Percentiles rank a stretch among this genome's conserved stretches.
Conservation (phyloP, 2,797 vertebrate genomes). For the Okamejei kenojei region DNA sequence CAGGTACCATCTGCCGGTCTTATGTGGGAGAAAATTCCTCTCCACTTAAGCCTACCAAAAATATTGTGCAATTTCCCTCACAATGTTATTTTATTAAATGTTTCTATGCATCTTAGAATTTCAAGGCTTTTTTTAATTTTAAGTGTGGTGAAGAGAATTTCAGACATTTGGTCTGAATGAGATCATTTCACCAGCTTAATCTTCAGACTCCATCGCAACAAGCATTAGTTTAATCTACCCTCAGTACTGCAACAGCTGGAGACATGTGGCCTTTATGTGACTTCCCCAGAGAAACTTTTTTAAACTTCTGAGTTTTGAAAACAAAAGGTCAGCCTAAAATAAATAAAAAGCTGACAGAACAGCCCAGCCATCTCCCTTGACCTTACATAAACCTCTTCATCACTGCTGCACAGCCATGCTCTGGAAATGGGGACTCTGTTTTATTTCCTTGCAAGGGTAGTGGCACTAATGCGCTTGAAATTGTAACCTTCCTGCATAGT, state of each 20-base stretch:
- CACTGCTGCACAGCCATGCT: neutral
- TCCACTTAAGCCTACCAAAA: too few species aligned
- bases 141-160: neutral
- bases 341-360: slow-evolving; percentile 12
- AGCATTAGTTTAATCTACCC: neutral
- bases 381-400: neutral
- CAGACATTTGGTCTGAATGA: neutral
- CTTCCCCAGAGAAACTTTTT: slow-evolving; percentile 20
- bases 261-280: neutral
- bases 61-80: too few species aligned
- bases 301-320: neutral
- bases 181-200: slow-evolving; percentile 18
- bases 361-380: slow-evolving; percentile 5
- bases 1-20: too few species aligned
- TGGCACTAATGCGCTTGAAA: slow-evolving; percentile 19
- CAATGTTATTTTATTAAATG: too few species aligned
- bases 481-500: neutral
- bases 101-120: too few species aligned
- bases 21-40: too few species aligned
- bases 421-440: slow-evolving; percentile 11
- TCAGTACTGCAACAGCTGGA: neutral
- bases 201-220: neutral
- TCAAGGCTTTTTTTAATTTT: neutral
- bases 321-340: slow-evolving; percentile 26
- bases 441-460: slow-evolving; percentile 16